Evolutionary conservation across 2,113 vertebrate genomes (phyloP).

Genomic region (Callospermophilus lateralis): DNA sequence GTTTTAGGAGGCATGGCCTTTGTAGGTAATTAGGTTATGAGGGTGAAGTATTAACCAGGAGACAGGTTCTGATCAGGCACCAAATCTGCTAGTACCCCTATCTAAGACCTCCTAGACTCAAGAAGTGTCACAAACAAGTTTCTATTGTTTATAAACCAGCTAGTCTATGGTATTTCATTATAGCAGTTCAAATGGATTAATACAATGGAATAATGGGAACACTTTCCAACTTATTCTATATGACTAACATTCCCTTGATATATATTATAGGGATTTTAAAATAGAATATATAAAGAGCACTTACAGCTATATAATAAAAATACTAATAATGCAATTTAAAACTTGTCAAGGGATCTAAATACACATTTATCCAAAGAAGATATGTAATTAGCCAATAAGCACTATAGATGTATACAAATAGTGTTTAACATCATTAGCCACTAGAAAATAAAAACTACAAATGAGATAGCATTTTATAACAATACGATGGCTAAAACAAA

Average conservation of each 20-base stretch:
- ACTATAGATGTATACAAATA: neutral
- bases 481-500: neutral
- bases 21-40: neutral
- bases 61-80: neutral
- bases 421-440: neutral
- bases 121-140: neutral
- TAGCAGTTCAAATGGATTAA: neutral
- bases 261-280: neutral
- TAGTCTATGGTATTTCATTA: neutral
- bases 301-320: slow-evolving; percentile 1
- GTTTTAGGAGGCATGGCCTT: neutral
- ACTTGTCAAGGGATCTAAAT: neutral
- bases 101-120: neutral
- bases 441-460: neutral
- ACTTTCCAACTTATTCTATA: neutral
- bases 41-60: neutral
- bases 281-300: neutral
- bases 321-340: neutral
- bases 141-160: neutral
- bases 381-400: neutral
- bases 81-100: no score
- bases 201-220: neutral
- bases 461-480: neutral
- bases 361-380: slow-evolving; percentile 2
- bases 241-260: neutral